These are phyloP conservation scores for Rhea pennata DNA, from an alignment of 2,113 vertebrate genomes.

Conservation along the genomic window DNA sequence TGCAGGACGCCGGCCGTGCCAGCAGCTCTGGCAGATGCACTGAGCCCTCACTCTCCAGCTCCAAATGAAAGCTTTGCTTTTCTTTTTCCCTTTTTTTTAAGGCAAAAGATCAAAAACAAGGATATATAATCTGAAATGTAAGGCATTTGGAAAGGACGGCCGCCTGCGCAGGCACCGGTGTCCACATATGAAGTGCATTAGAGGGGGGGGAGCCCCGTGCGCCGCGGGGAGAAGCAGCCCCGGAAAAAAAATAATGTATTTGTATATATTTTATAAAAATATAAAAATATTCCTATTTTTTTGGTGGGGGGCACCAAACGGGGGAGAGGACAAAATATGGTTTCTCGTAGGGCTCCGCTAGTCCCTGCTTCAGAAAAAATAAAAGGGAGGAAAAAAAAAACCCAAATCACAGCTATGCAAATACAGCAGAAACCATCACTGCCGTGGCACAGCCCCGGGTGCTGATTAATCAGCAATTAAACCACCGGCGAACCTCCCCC, in stretches of 20 bases:
- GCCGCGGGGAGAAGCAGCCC: too few relatives aligned
- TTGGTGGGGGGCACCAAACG: too few relatives aligned
- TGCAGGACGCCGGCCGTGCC: constrained; percentile 32
- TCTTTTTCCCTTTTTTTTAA: too few relatives aligned
- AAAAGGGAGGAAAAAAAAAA: too few relatives aligned
- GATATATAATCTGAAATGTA: not conserved
- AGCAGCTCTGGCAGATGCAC: constrained; percentile 51
- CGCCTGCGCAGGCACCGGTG: not conserved
- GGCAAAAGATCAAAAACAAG: not conserved
- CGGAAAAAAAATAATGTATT: too few relatives aligned
- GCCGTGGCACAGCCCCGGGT: not conserved
- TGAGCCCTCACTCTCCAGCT: not conserved
- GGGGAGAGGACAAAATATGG: too few relatives aligned
- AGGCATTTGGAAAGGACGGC: not conserved
- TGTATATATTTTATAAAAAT: too few relatives aligned
- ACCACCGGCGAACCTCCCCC: not conserved
- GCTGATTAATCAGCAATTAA: not conserved
- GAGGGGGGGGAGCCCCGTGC: too few relatives aligned
- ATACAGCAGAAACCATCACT: not conserved
- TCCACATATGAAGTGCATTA: too few relatives aligned
- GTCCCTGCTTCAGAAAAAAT: too few relatives aligned
- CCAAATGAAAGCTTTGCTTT: not conserved
- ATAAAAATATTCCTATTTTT: too few relatives aligned
- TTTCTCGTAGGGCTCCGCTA: too few relatives aligned
- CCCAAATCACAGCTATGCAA: fast-evolving